Evolutionary conservation across 2,113 vertebrate genomes (phyloP).

Genomic region (Dryoscopus gambensis): DNA sequence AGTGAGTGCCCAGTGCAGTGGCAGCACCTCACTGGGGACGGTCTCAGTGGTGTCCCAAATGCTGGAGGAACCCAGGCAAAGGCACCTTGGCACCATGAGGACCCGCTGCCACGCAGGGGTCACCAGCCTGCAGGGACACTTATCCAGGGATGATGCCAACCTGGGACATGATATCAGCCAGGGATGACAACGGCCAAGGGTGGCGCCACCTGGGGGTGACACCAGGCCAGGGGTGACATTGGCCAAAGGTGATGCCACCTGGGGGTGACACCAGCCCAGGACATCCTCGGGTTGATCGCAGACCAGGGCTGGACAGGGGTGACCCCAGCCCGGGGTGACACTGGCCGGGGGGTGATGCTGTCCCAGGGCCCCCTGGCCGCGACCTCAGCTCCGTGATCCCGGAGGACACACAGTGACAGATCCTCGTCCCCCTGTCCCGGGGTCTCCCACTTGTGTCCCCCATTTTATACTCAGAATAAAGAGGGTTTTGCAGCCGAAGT

Average conservation of each 20-base stretch:
- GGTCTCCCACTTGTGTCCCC: not conserved
- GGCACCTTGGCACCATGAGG: fast-evolving
- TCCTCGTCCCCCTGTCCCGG: fast-evolving
- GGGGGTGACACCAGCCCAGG: not conserved
- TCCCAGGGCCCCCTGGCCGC: not conserved
- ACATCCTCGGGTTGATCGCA: not conserved
- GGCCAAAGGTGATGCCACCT: not conserved
- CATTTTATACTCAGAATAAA: not conserved
- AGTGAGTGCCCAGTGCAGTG: fast-evolving
- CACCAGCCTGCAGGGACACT: not conserved
- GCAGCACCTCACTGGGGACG: not conserved
- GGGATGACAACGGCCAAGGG: not conserved
- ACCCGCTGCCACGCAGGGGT: not conserved
- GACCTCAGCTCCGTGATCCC: not conserved
- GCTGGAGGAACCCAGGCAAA: not conserved
- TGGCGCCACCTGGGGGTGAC: not conserved
- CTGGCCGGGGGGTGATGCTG: not conserved
- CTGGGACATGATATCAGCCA: not conserved
- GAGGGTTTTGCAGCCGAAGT: not conserved
- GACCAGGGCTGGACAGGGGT: not conserved
- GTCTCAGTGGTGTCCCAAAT: fast-evolving
- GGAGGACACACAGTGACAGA: fast-evolving
- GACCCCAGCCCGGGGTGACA: not conserved
- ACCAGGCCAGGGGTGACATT: not conserved
- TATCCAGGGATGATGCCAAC: not conserved